phyloP scores from a whole-genome alignment of 2,888 invertebrate genomes.

The Plebejus argus region DNA sequence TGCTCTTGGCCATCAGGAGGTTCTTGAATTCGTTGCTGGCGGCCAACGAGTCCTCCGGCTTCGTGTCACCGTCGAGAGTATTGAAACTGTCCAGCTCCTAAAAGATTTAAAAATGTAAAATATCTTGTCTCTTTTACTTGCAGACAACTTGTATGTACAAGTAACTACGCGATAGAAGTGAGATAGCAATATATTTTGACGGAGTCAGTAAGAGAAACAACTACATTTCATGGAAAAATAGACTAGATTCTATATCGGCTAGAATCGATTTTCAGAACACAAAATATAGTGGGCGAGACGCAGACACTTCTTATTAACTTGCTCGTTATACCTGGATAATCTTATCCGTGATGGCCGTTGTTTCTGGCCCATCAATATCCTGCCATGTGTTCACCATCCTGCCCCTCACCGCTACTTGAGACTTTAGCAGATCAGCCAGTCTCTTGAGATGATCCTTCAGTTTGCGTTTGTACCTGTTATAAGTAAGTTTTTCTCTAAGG shows the following conservation, averaged over 20 bases:
- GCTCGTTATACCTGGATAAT: conserved; percentile 51
- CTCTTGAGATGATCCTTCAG: conserved; percentile 54
- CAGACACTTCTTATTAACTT: neutral
- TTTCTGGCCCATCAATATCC: conserved; percentile 46
- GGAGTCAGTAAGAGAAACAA: neutral
- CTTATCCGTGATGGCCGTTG: conserved; percentile 48
- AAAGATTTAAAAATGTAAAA: conserved; percentile 14
- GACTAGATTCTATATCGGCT: neutral
- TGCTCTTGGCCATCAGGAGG: conserved; percentile 41
- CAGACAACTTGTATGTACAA: neutral
- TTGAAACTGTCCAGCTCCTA: conserved; percentile 52
- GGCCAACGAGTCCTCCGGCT: conserved; percentile 31
- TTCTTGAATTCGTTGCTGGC: conserved; percentile 25
- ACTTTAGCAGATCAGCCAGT: conserved; percentile 50
- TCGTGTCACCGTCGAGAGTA: conserved; percentile 9
- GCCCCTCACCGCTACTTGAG: conserved; percentile 49
- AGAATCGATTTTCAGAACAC: neutral
- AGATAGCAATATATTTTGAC: too few species aligned
- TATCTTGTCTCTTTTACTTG: neutral
- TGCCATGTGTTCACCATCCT: conserved; percentile 58
- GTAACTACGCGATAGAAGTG: too few species aligned
- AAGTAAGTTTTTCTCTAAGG: neutral
- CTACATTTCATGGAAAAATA: too few species aligned
- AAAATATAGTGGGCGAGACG: neutral
- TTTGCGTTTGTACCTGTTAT: conserved; percentile 41